Evolutionary conservation across 1,140 invertebrate species (phyloP).

Genomic region (Drosophila miranda): DNA sequence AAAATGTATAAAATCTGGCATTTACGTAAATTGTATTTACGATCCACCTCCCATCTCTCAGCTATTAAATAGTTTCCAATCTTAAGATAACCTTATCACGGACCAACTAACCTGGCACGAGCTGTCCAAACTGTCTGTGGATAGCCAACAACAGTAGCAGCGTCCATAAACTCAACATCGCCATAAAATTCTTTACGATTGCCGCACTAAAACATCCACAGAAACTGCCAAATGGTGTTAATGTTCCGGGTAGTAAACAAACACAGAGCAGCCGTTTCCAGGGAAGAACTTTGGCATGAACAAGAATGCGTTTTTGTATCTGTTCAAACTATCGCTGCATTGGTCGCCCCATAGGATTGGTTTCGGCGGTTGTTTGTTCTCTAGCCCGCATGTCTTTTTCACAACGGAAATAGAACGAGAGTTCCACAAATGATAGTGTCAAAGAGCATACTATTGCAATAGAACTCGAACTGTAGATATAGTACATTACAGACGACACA

Average conservation of each 20-base stretch:
- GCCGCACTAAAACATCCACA: constrained; percentile 3
- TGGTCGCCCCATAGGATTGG: constrained; percentile 7
- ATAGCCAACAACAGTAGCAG: constrained; percentile 16
- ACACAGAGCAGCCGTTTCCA: constrained; percentile 2
- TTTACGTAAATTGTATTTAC: constrained; percentile 46
- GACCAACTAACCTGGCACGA: constrained; percentile 23
- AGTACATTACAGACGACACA: constrained; percentile 11
- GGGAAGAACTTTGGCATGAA: not conserved
- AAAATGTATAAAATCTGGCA: too few species aligned
- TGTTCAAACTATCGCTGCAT: constrained; percentile 1
- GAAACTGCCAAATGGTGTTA: constrained; percentile 15
- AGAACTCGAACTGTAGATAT: constrained; percentile 12
- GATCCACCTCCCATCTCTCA: not conserved
- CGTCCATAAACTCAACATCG: constrained; percentile 20
- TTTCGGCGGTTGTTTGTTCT: constrained; percentile 21
- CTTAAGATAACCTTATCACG: constrained; percentile 38
- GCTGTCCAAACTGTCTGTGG: constrained; percentile 2
- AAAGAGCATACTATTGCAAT: not conserved
- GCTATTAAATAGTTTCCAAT: constrained; percentile 22
- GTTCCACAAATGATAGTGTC: constrained; percentile 26
- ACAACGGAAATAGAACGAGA: constrained; percentile 35
- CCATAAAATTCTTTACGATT: constrained; percentile 28
- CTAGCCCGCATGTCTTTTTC: constrained; percentile 22
- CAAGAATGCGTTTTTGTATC: not conserved
- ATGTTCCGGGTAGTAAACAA: constrained; percentile 30